Base-by-base conservation (phyloP, 1,140 invertebrate genomes). In the Ceratina australensis region DNA sequence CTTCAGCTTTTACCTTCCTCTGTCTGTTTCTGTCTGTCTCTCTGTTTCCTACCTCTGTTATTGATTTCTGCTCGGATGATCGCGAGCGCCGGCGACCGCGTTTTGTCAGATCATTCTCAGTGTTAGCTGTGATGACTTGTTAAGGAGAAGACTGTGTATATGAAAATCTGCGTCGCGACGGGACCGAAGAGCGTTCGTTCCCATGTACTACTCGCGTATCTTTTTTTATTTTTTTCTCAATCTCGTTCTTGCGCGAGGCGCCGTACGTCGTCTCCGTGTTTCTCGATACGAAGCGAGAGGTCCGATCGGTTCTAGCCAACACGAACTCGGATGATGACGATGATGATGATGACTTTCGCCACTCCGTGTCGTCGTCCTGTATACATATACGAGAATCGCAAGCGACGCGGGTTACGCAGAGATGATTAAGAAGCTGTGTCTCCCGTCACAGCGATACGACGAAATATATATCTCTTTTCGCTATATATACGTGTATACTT, bases 21-120 rank as follows among this genome's bases (percentile, higher is more conserved):
- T 63, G 8, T 67, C 15, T 73, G 8, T 78, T 50, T 20, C 60
- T 22, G 54, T 26, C 57, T 24, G 54, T n/a, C 52, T 18, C 64
- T 10, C n/a, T 24, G 59, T 33, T 67, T 20, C 73, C n/a, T 74
- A 16, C 33, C 33, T 80, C 65, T 64, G 67, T 67, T 50, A 77
- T 73, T 68, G 12, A 33, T 61, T 28, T 20, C 10, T 22, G 22
- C 26, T 10, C 66, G 28, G 59, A 73, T 52, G 80, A 42, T 15
- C 26, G 24, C 47, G 22, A 54, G 49, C 26, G 71, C 56, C 83
- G 77, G 73, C 80, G 72, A 83, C 72, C 78, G 89, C 88, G 88
- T 87, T 90, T 90, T 89, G 89, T 88, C 89, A 89, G 81, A 84
- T 89, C 88, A 85, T 87, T 85, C 60, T 89, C 69, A 82, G 82